Evolutionary conservation across 37 sponge, comb jelly and placozoan genomes (phyloP).

Genomic region (Aplysina aerophoba): DNA sequence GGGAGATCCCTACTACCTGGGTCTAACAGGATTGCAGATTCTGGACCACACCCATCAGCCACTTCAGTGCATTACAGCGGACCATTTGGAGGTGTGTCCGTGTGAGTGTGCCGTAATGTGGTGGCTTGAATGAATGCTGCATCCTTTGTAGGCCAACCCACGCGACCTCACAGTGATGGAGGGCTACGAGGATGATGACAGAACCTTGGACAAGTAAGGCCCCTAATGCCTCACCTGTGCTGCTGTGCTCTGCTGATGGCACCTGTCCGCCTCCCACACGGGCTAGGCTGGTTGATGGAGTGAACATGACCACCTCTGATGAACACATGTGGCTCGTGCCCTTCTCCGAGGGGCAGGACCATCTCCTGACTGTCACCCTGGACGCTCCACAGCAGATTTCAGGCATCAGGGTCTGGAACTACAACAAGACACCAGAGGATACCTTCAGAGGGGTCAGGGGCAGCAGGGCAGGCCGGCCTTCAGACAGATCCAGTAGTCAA

Average conservation of each 20-base stretch:
- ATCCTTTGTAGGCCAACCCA: slow-evolving; percentile 37
- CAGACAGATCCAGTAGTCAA: neutral
- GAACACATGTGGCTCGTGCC: slow-evolving; percentile 87
- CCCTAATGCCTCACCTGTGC: neutral
- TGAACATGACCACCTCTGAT: slow-evolving; percentile 74
- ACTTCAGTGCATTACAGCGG: slow-evolving; percentile 26
- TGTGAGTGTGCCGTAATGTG: slow-evolving; percentile 12
- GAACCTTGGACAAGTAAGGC: slow-evolving; percentile 53
- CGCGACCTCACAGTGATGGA: slow-evolving; percentile 41
- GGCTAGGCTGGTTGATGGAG: slow-evolving; percentile 68
- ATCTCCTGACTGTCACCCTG: slow-evolving; percentile 59
- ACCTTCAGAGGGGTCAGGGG: slow-evolving; percentile 80
- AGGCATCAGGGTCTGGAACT: slow-evolving; percentile 88
- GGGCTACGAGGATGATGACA: slow-evolving; percentile 45
- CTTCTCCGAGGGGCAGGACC: slow-evolving; percentile 17
- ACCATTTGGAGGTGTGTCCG: slow-evolving; percentile 37
- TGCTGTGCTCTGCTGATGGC: neutral
- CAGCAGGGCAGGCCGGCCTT: neutral
- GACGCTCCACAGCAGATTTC: slow-evolving; percentile 30
- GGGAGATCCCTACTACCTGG: slow-evolving; percentile 87
- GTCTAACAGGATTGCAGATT: slow-evolving; percentile 83
- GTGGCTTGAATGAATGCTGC: neutral
- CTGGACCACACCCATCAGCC: slow-evolving; percentile 46
- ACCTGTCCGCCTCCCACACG: neutral
- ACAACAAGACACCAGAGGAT: slow-evolving; percentile 91